Conservation (phyloP, 2,797 vertebrate genomes). For the Synaphobranchus kaupii region DNA sequence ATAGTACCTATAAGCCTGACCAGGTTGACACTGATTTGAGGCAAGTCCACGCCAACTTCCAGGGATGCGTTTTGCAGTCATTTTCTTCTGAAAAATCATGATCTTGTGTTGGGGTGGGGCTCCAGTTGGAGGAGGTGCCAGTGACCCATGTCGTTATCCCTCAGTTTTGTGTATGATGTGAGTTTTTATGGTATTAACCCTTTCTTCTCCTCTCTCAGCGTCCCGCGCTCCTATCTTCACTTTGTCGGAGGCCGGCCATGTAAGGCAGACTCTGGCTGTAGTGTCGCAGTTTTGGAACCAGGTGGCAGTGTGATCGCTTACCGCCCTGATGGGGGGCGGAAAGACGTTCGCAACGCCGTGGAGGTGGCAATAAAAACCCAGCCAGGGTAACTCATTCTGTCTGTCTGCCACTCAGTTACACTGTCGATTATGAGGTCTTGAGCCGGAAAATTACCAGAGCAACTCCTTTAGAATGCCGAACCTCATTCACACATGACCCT, state of each 20-base stretch:
- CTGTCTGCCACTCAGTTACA: neutral
- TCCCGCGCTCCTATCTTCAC: slow-evolving; percentile 72
- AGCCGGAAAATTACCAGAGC: no score
- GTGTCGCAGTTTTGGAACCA: slow-evolving; percentile 66
- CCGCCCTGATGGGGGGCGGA: slow-evolving; percentile 80
- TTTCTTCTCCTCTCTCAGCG: slow-evolving; percentile 54
- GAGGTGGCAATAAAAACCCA: slow-evolving; percentile 82
- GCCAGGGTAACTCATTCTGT: slow-evolving; percentile 67
- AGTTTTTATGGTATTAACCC: neutral
- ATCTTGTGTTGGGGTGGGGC: neutral
- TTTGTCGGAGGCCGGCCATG: slow-evolving; percentile 76
- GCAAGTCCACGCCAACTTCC: neutral
- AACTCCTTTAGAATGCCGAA: no score
- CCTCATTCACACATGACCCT: no score
- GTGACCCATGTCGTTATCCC: neutral
- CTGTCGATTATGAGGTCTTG: no score
- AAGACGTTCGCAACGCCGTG: slow-evolving; percentile 82
- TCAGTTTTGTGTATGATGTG: neutral
- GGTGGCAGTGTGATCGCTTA: slow-evolving; percentile 66
- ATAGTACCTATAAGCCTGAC: no score
- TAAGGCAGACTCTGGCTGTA: slow-evolving; percentile 78
- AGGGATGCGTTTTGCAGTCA: no score
- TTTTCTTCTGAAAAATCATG: neutral
- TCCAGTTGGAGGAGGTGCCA: neutral
- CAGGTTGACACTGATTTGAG: neutral